Conservation (phyloP, 2,113 vertebrate species). For the Callionymus lyra region DNA sequence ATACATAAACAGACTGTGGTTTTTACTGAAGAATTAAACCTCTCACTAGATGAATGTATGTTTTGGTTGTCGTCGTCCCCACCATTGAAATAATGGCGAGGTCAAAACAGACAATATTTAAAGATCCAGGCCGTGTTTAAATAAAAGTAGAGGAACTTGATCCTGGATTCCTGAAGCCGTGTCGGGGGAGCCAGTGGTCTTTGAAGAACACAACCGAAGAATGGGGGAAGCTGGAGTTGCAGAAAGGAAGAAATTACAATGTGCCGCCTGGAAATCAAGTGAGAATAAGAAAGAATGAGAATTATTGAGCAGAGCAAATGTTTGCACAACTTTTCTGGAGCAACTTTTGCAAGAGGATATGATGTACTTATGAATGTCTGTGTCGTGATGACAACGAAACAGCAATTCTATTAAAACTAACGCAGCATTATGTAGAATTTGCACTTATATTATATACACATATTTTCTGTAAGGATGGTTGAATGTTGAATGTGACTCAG, state of each 20-base stretch:
- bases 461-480: too few species aligned
- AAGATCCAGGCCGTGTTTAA: conserved; percentile 40
- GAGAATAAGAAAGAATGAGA: conserved; percentile 34
- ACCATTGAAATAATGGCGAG: conserved; percentile 42
- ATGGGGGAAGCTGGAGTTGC: conserved; percentile 16
- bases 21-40: conserved; percentile 23
- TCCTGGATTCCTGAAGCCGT: conserved; percentile 37
- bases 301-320: conserved; percentile 54
- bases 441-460: too few species aligned
- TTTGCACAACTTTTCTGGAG: conserved; percentile 39
- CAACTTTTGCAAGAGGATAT: conserved; percentile 6
- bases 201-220: conserved; percentile 45
- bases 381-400: too few species aligned
- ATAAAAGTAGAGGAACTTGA: conserved; percentile 55
- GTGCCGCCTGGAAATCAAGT: conserved; percentile 18
- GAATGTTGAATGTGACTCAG: too few species aligned
- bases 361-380: too few species aligned
- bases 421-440: too few species aligned
- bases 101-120: conserved; percentile 51
- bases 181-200: conserved; percentile 46
- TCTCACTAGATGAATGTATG: conserved; percentile 28
- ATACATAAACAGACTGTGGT: conserved; percentile 31
- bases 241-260: conserved; percentile 23
- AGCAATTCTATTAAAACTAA: too few species aligned
- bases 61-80: conserved; percentile 27